A percentile compares a stretch with the other conserved stretches of the same genome.
Evolutionary conservation across 2,113 vertebrate genomes (phyloP).

Genomic region (Anarhynchus alexandrinus): DNA sequence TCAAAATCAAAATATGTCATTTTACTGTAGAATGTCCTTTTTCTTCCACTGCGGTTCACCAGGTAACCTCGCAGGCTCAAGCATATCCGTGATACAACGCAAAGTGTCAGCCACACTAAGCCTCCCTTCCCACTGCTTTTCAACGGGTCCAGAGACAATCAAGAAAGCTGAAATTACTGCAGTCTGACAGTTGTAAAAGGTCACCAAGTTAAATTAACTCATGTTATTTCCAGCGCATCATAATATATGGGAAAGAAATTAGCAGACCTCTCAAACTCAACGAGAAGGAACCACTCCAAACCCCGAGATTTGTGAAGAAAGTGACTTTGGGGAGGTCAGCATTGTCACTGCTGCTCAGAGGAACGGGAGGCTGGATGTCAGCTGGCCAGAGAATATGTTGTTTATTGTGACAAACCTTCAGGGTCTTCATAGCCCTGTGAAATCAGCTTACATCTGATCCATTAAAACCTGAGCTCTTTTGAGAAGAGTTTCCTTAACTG

Average conservation of each 20-base stretch:
- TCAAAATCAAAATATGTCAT: not conserved
- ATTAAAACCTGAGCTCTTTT: not conserved
- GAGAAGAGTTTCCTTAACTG: not conserved
- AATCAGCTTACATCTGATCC: constrained; percentile 25
- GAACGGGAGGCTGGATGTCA: not conserved
- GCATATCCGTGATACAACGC: not conserved
- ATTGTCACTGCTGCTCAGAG: not conserved
- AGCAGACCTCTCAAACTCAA: not conserved
- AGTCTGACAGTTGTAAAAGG: constrained; percentile 70
- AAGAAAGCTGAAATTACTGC: constrained; percentile 51
- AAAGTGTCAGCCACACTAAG: constrained; percentile 6
- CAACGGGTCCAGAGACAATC: constrained; percentile 10
- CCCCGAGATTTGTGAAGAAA: not conserved
- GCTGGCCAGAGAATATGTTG: not conserved
- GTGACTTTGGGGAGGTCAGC: not conserved
- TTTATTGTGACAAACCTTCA: constrained; percentile 17
- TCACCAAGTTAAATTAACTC: constrained; percentile 52
- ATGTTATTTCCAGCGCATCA: not conserved
- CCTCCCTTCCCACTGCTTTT: not conserved
- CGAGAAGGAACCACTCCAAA: not conserved
- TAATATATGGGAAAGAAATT: not conserved
- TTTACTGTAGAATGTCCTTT: not conserved
- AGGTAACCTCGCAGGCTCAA: not conserved
- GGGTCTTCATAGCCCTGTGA: constrained; percentile 20
- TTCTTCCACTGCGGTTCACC: not conserved